Percentiles rank a stretch among this genome's conserved stretches.
These are phyloP conservation scores for Ernsta delagoae DNA, from an alignment of 2,888 invertebrate genomes.

Conservation along the genomic window DNA sequence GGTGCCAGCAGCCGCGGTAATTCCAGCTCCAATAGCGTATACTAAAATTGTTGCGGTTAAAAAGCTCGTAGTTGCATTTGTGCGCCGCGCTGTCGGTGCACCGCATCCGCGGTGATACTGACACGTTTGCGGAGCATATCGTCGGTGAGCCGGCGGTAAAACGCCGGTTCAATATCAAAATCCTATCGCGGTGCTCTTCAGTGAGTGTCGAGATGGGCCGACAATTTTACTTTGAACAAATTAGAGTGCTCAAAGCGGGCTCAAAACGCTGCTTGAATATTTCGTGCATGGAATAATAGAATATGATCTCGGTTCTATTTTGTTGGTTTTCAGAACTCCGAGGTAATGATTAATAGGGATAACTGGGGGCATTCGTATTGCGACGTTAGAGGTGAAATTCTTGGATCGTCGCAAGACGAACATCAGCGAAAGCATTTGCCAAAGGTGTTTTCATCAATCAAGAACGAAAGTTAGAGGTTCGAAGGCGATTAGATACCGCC, in stretches of 20 bases:
- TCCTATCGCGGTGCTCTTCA: conserved; percentile 13
- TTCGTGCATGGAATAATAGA: conserved; percentile 13
- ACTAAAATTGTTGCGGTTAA: conserved; percentile 13
- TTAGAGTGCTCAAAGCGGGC: conserved; percentile 13
- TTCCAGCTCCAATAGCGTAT: conserved; percentile 13
- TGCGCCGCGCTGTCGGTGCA: conserved; percentile 13
- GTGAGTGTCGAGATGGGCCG: conserved; percentile 13
- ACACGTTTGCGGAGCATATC: conserved; percentile 13
- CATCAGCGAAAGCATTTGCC: conserved; percentile 13
- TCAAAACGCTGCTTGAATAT: conserved; percentile 13
- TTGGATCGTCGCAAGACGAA: conserved; percentile 13
- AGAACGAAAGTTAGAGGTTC: conserved; percentile 13
- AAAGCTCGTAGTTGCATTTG: conserved; percentile 13
- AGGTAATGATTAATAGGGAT: conserved; percentile 13
- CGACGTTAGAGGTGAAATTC: conserved; percentile 13
- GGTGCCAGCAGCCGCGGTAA: conserved; percentile 13
- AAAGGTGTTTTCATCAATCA: conserved; percentile 13
- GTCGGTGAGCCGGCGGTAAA: conserved; percentile 13
- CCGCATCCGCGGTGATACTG: conserved; percentile 13
- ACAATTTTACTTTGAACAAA: conserved; percentile 13
- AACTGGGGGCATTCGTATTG: conserved; percentile 13
- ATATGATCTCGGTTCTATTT: conserved; percentile 13
- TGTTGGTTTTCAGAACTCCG: conserved; percentile 13
- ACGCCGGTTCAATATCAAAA: conserved; percentile 13
- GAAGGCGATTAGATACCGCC: conserved; percentile 13